Conservation (phyloP, 2,113 vertebrate genomes). For the Melanocharis versteri region DNA sequence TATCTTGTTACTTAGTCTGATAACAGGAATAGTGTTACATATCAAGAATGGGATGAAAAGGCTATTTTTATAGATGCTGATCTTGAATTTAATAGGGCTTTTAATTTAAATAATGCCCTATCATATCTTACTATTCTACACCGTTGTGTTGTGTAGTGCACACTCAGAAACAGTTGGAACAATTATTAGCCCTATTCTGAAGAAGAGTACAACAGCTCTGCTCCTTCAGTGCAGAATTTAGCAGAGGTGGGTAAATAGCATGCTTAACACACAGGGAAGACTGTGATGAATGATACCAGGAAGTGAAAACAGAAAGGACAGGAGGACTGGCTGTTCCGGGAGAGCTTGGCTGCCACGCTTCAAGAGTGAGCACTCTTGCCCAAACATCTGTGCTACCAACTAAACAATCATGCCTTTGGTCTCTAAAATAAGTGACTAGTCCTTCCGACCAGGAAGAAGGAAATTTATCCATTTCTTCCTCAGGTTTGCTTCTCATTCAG, state of each 20-base stretch:
- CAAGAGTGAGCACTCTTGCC: neutral
- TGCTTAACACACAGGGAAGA: neutral
- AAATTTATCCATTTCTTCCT: neutral
- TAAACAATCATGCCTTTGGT: neutral
- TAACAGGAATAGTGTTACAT: neutral
- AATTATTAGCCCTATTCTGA: neutral
- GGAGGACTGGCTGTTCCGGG: neutral
- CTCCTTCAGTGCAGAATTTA: neutral
- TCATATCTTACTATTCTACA: neutral
- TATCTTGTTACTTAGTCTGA: neutral
- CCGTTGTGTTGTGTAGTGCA: neutral
- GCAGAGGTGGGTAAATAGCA: neutral
- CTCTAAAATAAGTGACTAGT: neutral
- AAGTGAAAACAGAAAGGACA: neutral
- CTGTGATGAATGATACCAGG: neutral
- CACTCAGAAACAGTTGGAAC: neutral
- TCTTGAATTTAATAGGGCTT: neutral
- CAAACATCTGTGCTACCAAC: neutral
- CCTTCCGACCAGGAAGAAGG: slow-evolving; percentile 12
- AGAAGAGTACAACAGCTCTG: neutral
- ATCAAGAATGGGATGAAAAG: neutral
- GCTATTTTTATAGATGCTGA: neutral
- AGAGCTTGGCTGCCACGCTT: neutral
- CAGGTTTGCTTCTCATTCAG: neutral
- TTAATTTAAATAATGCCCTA: neutral